A percentile compares a stretch with the other conserved stretches of the same genome.
phyloP scores from a whole-genome alignment of 2,113 vertebrate species.

The Chloebia gouldiae region DNA sequence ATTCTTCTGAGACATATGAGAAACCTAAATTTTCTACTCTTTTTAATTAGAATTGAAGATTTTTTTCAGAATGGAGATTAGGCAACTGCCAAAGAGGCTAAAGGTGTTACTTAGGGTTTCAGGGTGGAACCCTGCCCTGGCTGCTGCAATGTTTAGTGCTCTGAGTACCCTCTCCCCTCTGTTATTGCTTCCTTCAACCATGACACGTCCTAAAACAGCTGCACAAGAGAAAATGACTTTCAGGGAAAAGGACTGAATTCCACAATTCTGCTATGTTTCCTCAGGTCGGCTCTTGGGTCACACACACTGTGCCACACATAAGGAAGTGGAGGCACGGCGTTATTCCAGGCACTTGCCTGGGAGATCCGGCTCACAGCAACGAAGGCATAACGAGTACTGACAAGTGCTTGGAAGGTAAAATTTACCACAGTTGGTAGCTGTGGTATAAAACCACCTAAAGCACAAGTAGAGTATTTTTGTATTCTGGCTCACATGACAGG shows the following conservation, averaged over 20 bases:
- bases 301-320: fast-evolving
- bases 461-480: background rate
- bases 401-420: background rate
- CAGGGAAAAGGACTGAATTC: background rate
- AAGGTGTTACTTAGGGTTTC: background rate
- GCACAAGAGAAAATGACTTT: background rate
- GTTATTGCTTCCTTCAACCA: background rate
- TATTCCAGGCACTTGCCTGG: too few species aligned
- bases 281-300: fast-evolving
- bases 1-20: background rate
- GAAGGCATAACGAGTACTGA: fast-evolving
- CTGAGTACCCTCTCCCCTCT: background rate
- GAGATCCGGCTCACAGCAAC: background rate
- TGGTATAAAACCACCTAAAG: background rate
- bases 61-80: background rate
- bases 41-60: background rate
- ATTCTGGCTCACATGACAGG: fast-evolving
- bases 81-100: background rate
- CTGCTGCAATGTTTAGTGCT: background rate
- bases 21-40: background rate
- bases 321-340: background rate
- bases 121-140: background rate
- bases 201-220: background rate
- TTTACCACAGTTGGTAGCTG: background rate
- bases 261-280: background rate